These are phyloP conservation scores for Hydropsyche betteni DNA, from an alignment of 2,888 invertebrate species.

Conservation along the genomic window DNA sequence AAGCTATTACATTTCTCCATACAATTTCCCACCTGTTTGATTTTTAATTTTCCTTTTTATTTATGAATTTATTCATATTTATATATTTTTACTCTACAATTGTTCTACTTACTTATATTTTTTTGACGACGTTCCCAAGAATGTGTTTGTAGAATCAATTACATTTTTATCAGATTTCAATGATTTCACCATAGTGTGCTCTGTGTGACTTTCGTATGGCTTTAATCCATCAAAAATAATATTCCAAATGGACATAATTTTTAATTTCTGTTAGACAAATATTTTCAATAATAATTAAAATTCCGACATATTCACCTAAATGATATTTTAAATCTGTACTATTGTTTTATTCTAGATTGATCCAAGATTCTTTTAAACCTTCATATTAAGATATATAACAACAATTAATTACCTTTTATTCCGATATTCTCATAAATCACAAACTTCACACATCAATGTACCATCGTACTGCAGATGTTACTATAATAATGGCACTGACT, in stretches of 20 bases:
- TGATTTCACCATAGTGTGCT: neutral
- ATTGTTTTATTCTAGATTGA: too few relatives aligned
- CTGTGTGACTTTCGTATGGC: neutral
- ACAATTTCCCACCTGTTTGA: slow-evolving; percentile 74
- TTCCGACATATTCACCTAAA: too few relatives aligned
- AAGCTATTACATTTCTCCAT: slow-evolving; percentile 81
- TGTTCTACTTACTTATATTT: slow-evolving; percentile 16
- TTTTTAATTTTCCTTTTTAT: slow-evolving; percentile 42
- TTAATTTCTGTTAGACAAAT: neutral
- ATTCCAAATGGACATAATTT: neutral
- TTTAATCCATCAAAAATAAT: neutral
- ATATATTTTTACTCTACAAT: neutral
- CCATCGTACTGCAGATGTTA: too few relatives aligned
- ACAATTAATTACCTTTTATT: too few relatives aligned
- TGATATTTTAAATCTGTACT: too few relatives aligned
- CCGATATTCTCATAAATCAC: too few relatives aligned
- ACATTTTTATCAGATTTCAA: neutral
- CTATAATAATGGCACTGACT: too few relatives aligned
- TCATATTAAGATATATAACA: too few relatives aligned
- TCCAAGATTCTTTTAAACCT: too few relatives aligned
- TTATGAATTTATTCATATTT: neutral
- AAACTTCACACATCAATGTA: too few relatives aligned
- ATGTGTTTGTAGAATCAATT: neutral
- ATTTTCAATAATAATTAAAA: too few relatives aligned
- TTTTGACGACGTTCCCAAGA: slow-evolving; percentile 20